phyloP scores from a whole-genome alignment of 2,888 invertebrate genomes.

The Neocrepidodera transversa region DNA sequence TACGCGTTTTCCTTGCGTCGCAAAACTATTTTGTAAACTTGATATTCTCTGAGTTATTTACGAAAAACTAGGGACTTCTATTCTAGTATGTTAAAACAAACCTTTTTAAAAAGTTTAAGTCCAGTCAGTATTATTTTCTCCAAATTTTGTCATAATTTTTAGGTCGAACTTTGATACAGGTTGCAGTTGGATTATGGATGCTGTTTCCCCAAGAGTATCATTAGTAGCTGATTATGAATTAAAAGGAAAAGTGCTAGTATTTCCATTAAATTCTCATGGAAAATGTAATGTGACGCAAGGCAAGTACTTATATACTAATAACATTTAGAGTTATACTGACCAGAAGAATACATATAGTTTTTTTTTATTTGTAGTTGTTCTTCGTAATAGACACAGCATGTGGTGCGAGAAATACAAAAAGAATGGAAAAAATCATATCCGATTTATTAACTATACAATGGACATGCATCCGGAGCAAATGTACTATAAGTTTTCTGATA shows the following conservation, averaged over 20 bases:
- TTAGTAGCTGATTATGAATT: conserved; percentile 73
- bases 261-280: conserved; percentile 73
- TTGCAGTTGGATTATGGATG: conserved; percentile 61
- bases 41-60: too few relatives aligned
- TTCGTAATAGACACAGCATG: conserved; percentile 36
- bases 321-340: not conserved
- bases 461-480: conserved; percentile 65
- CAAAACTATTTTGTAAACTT: too few relatives aligned
- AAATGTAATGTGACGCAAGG: conserved; percentile 71
- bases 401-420: conserved; percentile 46
- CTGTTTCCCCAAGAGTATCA: conserved; percentile 65
- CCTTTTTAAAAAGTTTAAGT: too few relatives aligned
- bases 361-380: conserved; percentile 41
- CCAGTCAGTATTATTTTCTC: too few relatives aligned
- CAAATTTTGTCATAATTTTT: too few relatives aligned
- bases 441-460: conserved; percentile 55
- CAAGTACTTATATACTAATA: conserved; percentile 49
- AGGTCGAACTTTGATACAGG: conserved; percentile 64
- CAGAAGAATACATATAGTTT: not conserved
- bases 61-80: too few relatives aligned
- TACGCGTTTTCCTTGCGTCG: too few relatives aligned
- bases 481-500: conserved; percentile 43
- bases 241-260: conserved; percentile 69
- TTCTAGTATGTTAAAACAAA: too few relatives aligned
- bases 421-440: conserved; percentile 44